Conservation (phyloP, 1,140 invertebrate genomes). For the Drosophila navojoa region DNA sequence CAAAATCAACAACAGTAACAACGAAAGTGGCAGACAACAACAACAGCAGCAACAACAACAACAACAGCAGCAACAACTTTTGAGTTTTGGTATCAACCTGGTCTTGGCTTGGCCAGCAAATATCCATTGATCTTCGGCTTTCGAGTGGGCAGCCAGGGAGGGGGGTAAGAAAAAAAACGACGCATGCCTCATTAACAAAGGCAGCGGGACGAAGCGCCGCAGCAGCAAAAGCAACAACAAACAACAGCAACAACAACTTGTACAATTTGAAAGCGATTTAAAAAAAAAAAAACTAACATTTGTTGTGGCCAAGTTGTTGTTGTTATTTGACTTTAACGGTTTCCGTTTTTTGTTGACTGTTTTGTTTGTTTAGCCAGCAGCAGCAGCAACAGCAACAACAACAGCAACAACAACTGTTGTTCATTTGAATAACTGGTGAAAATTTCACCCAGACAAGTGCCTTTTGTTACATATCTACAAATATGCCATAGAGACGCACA, state of each 20-base stretch:
- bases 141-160: slow-evolving; percentile 55
- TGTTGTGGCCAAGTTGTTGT: slow-evolving; percentile 33
- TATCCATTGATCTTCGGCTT: slow-evolving; percentile 73
- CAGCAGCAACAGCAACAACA: background rate
- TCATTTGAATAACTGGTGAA: slow-evolving; percentile 81
- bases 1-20: slow-evolving; percentile 76
- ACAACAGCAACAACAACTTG: slow-evolving; percentile 44
- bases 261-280: slow-evolving; percentile 73
- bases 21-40: slow-evolving; percentile 79
- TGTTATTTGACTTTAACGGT: slow-evolving; percentile 76
- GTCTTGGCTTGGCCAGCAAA: slow-evolving; percentile 50
- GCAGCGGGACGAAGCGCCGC: slow-evolving; percentile 38
- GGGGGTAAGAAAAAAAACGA: slow-evolving; percentile 55
- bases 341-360: slow-evolving; percentile 75
- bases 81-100: slow-evolving; percentile 48
- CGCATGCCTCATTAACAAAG: slow-evolving; percentile 73
- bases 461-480: slow-evolving; percentile 65
- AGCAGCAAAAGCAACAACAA: slow-evolving; percentile 48
- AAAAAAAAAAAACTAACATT: slow-evolving; percentile 27
- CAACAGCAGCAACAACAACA: slow-evolving; percentile 44
- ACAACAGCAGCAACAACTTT: slow-evolving; percentile 29
- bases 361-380: slow-evolving; percentile 62
- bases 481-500: background rate
- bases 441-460: slow-evolving; percentile 82
- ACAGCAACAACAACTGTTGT: slow-evolving; percentile 32